These are phyloP conservation scores for Pachyseris speciosa DNA, from an alignment of 64 coral and sea anemone species.

Conservation along the genomic window DNA sequence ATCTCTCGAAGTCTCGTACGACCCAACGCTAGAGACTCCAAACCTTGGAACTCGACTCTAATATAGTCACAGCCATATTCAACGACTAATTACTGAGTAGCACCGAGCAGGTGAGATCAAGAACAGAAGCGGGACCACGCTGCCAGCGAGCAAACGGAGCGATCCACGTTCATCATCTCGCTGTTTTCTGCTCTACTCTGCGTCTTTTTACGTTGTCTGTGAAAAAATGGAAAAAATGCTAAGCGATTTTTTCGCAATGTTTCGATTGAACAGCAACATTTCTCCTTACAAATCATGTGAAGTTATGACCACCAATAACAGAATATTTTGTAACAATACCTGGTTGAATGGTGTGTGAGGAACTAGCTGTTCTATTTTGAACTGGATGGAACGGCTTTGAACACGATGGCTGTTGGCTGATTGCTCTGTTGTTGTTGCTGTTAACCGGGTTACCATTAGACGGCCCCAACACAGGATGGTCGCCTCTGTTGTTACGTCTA, in stretches of 20 bases:
- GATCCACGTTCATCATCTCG: not conserved
- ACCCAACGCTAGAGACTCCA: too few species aligned
- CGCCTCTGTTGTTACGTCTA: not conserved
- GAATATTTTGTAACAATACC: too few species aligned
- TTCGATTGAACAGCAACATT: not conserved
- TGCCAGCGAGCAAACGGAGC: too few species aligned
- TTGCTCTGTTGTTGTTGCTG: not conserved
- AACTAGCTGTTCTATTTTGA: slow-evolving; percentile 1
- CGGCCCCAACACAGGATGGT: not conserved
- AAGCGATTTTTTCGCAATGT: not conserved
- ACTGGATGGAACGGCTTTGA: slow-evolving; percentile 20
- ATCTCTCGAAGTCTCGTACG: too few species aligned
- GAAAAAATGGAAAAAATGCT: not conserved
- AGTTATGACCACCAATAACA: too few species aligned
- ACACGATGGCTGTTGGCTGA: slow-evolving; percentile 19
- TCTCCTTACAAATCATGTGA: too few species aligned
- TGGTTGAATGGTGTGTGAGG: not conserved
- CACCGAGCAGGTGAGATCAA: too few species aligned
- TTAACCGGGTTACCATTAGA: not conserved
- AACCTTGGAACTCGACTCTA: too few species aligned
- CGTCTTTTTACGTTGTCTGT: slow-evolving; percentile 41
- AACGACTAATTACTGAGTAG: too few species aligned
- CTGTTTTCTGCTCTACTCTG: slow-evolving; percentile 13
- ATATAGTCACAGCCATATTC: too few species aligned
- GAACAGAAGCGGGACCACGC: too few species aligned